These are phyloP conservation scores for Caloenas nicobarica DNA, from an alignment of 2,113 vertebrate genomes.

Conservation along the genomic window DNA sequence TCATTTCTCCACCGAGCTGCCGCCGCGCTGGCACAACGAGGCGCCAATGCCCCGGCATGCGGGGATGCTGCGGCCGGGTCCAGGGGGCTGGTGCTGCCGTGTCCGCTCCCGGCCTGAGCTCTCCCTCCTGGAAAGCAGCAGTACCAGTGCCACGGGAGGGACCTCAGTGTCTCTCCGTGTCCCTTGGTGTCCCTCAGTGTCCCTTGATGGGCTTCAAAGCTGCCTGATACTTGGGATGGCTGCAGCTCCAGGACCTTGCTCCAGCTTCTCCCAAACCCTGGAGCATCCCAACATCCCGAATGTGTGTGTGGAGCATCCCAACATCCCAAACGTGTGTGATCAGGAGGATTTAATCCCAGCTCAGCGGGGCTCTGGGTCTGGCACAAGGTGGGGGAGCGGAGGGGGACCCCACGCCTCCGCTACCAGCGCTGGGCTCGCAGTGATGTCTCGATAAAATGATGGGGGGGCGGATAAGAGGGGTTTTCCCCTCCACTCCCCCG, in stretches of 20 bases:
- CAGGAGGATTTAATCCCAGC: not conserved
- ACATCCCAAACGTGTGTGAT: not conserved
- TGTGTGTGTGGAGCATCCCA: no score
- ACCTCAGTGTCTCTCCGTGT: rapidly evolving
- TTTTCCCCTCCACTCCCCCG: not conserved
- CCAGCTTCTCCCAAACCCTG: not conserved
- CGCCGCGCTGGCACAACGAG: not conserved
- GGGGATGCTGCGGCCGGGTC: not conserved
- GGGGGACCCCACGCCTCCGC: not conserved
- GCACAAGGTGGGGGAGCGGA: rapidly evolving
- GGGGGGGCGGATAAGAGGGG: not conserved
- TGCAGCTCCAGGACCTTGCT: not conserved
- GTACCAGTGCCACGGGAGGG: not conserved
- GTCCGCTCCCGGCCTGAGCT: not conserved
- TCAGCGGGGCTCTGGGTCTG: not conserved
- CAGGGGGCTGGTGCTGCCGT: rapidly evolving
- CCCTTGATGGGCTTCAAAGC: not conserved
- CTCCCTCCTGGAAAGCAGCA: not conserved
- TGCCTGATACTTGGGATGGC: rapidly evolving
- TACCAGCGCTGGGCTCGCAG: rapidly evolving
- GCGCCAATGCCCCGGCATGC: not conserved
- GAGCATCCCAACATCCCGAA: not conserved
- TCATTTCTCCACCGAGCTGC: not conserved
- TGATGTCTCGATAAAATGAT: not conserved
- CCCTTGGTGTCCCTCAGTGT: not conserved